Percentiles rank a stretch among this genome's conserved stretches.
These are phyloP conservation scores for Liopterus haemorrhoidalis DNA, from an alignment of 2,888 invertebrate genomes.

Conservation along the genomic window DNA sequence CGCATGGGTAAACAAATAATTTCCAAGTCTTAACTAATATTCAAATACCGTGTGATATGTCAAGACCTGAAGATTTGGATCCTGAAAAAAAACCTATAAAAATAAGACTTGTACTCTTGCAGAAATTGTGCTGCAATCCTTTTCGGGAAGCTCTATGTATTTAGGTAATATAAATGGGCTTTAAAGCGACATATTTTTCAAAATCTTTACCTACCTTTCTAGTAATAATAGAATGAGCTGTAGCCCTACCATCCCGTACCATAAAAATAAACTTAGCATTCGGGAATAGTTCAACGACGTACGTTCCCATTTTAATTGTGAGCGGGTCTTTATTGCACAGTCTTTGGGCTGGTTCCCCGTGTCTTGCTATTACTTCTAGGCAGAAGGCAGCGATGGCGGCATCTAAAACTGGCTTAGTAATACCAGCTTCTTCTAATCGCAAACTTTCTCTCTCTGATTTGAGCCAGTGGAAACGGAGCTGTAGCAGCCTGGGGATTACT, in stretches of 20 bases:
- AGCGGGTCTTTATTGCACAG: slow-evolving; percentile 99
- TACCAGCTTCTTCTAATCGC: slow-evolving; percentile 88
- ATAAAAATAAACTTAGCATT: slow-evolving; percentile 97
- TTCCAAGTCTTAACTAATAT: not conserved
- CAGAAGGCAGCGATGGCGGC: slow-evolving; percentile 96
- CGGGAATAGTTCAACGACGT: slow-evolving; percentile 91
- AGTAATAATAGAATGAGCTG: slow-evolving; percentile 96
- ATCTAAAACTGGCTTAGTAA: slow-evolving; percentile 85
- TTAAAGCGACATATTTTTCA: too few species aligned
- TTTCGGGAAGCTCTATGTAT: too few species aligned
- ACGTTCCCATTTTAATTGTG: slow-evolving; percentile 93
- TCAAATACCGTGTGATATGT: not conserved
- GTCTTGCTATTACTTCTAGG: slow-evolving; percentile 90
- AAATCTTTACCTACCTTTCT: slow-evolving; percentile 69
- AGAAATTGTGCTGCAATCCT: too few species aligned
- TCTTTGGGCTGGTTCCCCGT: slow-evolving; percentile 90
- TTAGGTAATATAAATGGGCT: too few species aligned
- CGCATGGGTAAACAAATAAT: too few species aligned
- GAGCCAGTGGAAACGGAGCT: slow-evolving; percentile 92
- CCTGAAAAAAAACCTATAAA: not conserved
- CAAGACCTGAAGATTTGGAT: too few species aligned
- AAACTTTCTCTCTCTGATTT: slow-evolving; percentile 88
- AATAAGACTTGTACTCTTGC: too few species aligned
- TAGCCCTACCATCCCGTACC: slow-evolving; percentile 97
- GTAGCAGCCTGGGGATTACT: slow-evolving; percentile 92